These are phyloP conservation scores for Camponotus vicinus DNA, from an alignment of 1,140 invertebrate species.

Conservation along the genomic window DNA sequence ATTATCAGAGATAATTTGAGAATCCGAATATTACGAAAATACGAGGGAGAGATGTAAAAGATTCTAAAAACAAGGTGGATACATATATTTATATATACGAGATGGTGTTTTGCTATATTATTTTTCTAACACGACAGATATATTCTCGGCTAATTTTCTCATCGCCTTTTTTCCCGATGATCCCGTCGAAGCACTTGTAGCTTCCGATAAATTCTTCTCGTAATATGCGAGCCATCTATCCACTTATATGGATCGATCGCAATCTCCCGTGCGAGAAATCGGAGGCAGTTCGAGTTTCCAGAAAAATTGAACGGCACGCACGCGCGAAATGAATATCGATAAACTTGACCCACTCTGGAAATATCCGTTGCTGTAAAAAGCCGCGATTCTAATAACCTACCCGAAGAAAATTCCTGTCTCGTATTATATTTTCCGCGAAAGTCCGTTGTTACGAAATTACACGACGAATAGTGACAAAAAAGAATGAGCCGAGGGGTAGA, in stretches of 20 bases:
- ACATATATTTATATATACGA: neutral
- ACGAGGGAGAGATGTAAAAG: neutral
- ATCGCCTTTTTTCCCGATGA: neutral
- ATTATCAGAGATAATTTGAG: slow-evolving; percentile 23
- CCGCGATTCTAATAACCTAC: slow-evolving; percentile 45
- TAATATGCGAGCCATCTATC: neutral
- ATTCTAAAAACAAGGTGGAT: slow-evolving; percentile 16
- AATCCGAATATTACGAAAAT: slow-evolving; percentile 4
- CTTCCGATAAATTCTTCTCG: neutral
- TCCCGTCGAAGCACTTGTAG: neutral
- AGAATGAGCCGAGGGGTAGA: slow-evolving; percentile 15
- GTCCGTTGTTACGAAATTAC: slow-evolving; percentile 58
- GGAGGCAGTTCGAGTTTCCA: too few species aligned
- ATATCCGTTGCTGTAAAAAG: slow-evolving; percentile 33
- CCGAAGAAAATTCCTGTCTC: slow-evolving; percentile 19
- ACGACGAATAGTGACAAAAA: slow-evolving; percentile 21
- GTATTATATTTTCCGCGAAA: neutral
- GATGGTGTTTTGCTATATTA: neutral
- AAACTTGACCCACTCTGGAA: slow-evolving; percentile 73
- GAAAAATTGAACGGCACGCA: slow-evolving; percentile 6
- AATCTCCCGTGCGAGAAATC: neutral
- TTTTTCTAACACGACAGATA: slow-evolving; percentile 13
- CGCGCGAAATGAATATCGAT: neutral
- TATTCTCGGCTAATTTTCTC: slow-evolving; percentile 1
- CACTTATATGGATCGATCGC: neutral